Base-by-base conservation (phyloP, 2,888 invertebrate genomes). In the Drosophila macrospina region DNA sequence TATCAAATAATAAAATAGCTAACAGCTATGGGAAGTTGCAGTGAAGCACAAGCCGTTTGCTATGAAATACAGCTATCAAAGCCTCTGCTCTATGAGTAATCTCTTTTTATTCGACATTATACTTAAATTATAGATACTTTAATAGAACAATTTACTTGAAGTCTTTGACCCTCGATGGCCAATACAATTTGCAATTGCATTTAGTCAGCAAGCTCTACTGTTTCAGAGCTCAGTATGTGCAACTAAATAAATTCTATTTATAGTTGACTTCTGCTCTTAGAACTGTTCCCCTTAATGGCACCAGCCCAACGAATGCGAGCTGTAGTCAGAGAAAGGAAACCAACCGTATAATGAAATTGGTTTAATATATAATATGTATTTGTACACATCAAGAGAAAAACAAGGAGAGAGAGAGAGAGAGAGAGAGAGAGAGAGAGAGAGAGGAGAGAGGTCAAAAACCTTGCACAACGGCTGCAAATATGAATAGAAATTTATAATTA, bases 261-360 rank as follows among this genome's bases (percentile, higher is more conserved):
- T 66, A 66, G 56, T 37, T 39, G 24, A 15, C 24, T n/a, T 34
- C 24, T 24, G 8, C 24, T 51, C 44, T 34, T 57, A 57, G 39
- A 51, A 52, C 24, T 61, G 52, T 54, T 61, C 24, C 13, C 48
- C 30, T 24, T 24, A 37, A 45, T 55, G 60, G 55, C 42, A 65
- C 55, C 73, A 73, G 73, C 39, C 55, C 73, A 59, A 39, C 44
- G 26, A 59, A 65, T 42, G 39, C 48, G 51, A 73, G 50, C 56
- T 73, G 74, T 13, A 48, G 54, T 42, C 51, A 51, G 37, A 10
- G 28, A 64, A 59, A 26, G 61, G 50, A 74, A 78, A 11, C 47
- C 47, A 51, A 54, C 36, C 74, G 74, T 78, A 28, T 64, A 74
- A 74, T 68, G 37, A 68, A 75, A 78, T 78, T 75, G 47, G 69